These are phyloP conservation scores for Cosmia pyralina DNA, from an alignment of 2,888 invertebrate species.

Conservation along the genomic window DNA sequence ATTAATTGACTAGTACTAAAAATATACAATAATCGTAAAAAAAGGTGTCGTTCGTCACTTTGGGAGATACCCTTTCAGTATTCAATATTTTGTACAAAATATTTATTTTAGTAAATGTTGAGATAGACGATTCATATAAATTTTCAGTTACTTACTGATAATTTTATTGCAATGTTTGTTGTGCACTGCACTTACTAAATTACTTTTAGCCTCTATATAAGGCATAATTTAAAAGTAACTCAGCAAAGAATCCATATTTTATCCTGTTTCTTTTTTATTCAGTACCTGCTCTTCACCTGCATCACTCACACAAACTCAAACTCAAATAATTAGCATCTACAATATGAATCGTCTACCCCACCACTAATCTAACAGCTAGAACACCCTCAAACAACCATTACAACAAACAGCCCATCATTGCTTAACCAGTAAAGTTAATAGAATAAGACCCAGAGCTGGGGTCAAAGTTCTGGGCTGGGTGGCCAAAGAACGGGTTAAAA, in stretches of 20 bases:
- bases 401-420: conserved; percentile 30
- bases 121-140: background rate
- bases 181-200: background rate
- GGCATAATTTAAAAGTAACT: background rate
- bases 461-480: conserved; percentile 94
- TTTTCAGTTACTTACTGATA: conserved; percentile 1
- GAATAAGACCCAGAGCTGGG: conserved; percentile 94
- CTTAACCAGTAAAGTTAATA: conserved; percentile 92
- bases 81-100: conserved; percentile 64
- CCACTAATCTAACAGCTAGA: conserved; percentile 42
- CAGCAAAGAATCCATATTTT: too few species aligned
- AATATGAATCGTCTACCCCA: conserved; percentile 36
- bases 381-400: conserved; percentile 21
- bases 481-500: conserved; percentile 90
- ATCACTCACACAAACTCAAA: background rate
- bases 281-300: background rate
- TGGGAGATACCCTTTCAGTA: conserved; percentile 41
- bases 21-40: conserved; percentile 67
- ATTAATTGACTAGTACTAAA: conserved; percentile 81
- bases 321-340: background rate
- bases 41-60: conserved; percentile 60
- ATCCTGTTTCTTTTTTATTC: background rate
- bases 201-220: background rate
- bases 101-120: conserved; percentile 10
- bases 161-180: background rate